A percentile compares a stretch with the other conserved stretches of the same genome.
Conservation (phyloP, 2,888 invertebrate genomes). For the Nemoura dubitans region DNA sequence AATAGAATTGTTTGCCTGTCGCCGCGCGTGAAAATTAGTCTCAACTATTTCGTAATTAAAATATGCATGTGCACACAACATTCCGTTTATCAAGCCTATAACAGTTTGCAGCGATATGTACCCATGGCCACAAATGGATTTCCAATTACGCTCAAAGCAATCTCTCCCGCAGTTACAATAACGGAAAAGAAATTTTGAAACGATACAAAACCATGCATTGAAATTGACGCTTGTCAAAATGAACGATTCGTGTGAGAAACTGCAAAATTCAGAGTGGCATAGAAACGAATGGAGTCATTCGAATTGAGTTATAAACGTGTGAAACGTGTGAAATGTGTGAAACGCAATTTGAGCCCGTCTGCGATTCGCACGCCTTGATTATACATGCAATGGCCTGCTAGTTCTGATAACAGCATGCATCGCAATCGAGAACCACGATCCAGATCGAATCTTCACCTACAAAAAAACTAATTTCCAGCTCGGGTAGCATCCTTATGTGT, state of each 20-base stretch:
- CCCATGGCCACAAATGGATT: constrained; percentile 8
- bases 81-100: constrained; percentile 21
- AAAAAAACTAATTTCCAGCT: constrained; percentile 7
- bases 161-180: neutral
- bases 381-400: neutral
- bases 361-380: neutral
- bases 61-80: constrained; percentile 14
- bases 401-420: neutral
- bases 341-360: neutral
- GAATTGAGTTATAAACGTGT: neutral
- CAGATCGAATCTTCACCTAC: neutral
- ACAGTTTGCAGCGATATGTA: neutral
- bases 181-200: neutral
- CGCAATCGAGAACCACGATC: neutral
- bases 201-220: neutral
- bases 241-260: neutral
- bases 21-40: constrained; percentile 7
- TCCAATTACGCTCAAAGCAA: neutral
- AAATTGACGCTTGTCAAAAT: constrained; percentile 12
- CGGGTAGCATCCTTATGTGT: neutral
- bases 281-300: neutral
- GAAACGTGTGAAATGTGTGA: neutral
- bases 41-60: constrained; percentile 40
- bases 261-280: too few relatives aligned
- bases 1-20: constrained; percentile 32